These are phyloP conservation scores for Drosophila kohkoa DNA, from an alignment of 1,140 invertebrate genomes.

Conservation along the genomic window DNA sequence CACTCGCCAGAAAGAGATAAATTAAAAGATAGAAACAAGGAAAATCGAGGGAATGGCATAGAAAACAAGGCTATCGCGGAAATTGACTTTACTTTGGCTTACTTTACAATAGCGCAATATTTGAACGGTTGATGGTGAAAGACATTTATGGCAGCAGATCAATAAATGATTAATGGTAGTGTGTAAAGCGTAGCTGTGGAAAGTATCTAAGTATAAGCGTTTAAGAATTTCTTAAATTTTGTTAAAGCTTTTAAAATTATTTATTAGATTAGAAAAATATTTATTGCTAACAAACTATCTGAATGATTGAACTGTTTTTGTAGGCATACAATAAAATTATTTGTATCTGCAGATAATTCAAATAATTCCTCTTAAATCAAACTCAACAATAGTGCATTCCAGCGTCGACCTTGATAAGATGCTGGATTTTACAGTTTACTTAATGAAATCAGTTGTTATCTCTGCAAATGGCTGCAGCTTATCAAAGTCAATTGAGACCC, in stretches of 20 bases:
- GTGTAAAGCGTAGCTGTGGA: background rate
- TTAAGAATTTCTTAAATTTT: background rate
- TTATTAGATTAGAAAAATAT: too few relatives aligned
- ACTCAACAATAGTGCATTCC: background rate
- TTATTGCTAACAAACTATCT: too few relatives aligned
- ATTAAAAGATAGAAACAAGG: background rate
- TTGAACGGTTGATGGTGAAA: background rate
- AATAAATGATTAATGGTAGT: background rate
- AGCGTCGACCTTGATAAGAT: background rate
- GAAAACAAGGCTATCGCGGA: background rate
- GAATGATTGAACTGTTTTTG: too few relatives aligned
- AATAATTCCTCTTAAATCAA: too few relatives aligned
- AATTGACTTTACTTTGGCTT: conserved; percentile 3
- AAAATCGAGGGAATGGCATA: background rate
- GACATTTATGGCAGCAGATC: background rate
- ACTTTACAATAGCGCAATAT: background rate
- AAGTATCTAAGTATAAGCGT: conserved; percentile 1
- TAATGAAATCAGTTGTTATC: conserved; percentile 60
- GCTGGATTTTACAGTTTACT: conserved; percentile 6
- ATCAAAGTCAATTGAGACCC: conserved; percentile 42
- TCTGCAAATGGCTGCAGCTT: conserved; percentile 22
- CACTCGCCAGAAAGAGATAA: conserved; percentile 2
- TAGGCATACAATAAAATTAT: too few relatives aligned
- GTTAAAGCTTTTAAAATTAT: too few relatives aligned
- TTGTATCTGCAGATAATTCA: too few relatives aligned